Evolutionary conservation across 2,797 vertebrate species (phyloP), one percentile per base, ranked within the genome.

Genomic region (Lepilemur ruficaudatus): DNA sequence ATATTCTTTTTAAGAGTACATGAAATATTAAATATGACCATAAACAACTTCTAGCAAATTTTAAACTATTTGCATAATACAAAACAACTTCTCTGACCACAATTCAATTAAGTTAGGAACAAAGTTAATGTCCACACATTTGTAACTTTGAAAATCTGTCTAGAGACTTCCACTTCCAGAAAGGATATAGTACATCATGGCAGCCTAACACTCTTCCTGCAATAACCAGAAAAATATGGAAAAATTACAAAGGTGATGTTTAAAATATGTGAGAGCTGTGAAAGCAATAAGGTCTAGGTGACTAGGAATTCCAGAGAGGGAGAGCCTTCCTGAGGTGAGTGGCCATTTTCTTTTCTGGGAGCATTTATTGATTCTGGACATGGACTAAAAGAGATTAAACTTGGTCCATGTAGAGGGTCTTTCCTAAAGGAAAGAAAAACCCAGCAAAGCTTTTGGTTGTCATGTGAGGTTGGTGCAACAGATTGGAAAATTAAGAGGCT

Each of bases 91-190:
- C 59, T 92, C 30, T 79, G 41, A 78, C 10, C 46, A 20, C 8
- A 65, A 50, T 55, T 94, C 57, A 67, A 18, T 88, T 80, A 69
- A 82, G 25, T 83, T 88, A 63, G 65, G 46, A 79, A 90, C 84
- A 94, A 87, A 69, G 38, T 59, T 59, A 69, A 32, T 92, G 69
- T 73, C 10, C 7, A 93, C 38, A 79, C 14, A 63, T 70, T 76
- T 73, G 8, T 50, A 91, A 82, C 73, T 93, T 79, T 89, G 50
- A 95, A 93, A 85, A 91, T 90, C 69, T 89, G 7, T 87, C 48
- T 84, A 79, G 78, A 93, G 22, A 25, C 15, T 93, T 94, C 6
- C 5, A 55, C 50, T 80, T 94, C 50, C 84, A 52, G 25, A 75
- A 46, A 75, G 8, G 32, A 86, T 81, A 4, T 41, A 87, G 50